Conservation (phyloP, 2,113 vertebrate genomes). For the Columba janthina region DNA sequence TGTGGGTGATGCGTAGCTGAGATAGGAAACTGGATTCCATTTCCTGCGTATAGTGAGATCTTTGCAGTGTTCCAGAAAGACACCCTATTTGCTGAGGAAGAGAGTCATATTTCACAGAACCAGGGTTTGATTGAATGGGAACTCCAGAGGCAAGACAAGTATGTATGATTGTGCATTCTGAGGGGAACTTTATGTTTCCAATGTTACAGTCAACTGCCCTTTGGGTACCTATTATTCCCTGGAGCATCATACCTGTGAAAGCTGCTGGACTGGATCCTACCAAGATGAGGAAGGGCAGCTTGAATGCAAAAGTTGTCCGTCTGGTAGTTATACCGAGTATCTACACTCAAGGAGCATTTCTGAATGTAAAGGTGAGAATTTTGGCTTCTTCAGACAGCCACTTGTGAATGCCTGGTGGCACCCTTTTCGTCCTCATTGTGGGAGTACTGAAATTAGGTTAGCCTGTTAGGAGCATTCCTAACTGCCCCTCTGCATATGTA, state of each 20-base stretch:
- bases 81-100: neutral
- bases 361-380: constrained; percentile 89
- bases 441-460: neutral
- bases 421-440: neutral
- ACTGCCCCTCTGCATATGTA: neutral
- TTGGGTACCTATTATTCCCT: constrained; percentile 93
- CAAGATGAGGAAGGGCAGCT: constrained; percentile 94
- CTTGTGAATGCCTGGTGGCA: neutral
- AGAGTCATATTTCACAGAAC: neutral
- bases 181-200: neutral
- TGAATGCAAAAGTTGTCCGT: constrained; percentile 90
- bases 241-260: constrained; percentile 89
- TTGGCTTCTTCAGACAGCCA: neutral
- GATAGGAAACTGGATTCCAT: neutral
- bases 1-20: neutral
- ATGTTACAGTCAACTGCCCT: constrained; percentile 87
- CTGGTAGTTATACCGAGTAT: constrained; percentile 89
- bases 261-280: constrained; percentile 91
- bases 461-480: neutral
- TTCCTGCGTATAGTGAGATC: neutral
- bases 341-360: constrained; percentile 88
- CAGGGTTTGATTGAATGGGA: neutral
- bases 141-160: neutral
- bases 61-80: neutral
- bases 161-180: neutral